Evolutionary conservation across 1,140 invertebrate genomes (phyloP), one percentile per base, ranked within the genome.

Genomic region (Phocides pigmalion): DNA sequence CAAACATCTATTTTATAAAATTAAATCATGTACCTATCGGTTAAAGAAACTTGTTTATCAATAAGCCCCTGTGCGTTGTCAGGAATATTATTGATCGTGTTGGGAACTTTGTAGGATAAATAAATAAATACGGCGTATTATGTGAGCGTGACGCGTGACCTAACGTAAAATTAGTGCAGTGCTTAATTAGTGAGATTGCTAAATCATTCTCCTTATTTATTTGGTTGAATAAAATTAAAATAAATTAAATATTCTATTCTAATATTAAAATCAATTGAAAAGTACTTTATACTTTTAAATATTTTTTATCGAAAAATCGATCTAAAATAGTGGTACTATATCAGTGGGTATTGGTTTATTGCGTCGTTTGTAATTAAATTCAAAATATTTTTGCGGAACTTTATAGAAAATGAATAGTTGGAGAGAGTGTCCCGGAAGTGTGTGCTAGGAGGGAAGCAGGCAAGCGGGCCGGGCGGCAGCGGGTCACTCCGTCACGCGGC

Each of bases 401-500:
- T 37, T 6, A 39, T 47, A 17, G 46, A 51, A 44, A 59, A 39
- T 37, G 32, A 58, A 56, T 63, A 11, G 42, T 61, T n/a, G 44
- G 54, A 50, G 56, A 61, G 56, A 56, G 64, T 53, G 62, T 75
- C 68, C 75, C 75, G 77, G 80, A 82, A 81, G 81, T 73, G 72
- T 73, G 67, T 72, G 73, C 68, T 72, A 84, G 63, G 66, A 81
- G 81, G 76, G 70, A 72, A 70, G 41, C 59, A 63, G 74, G 79
- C 75, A 74, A 77, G 68, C 77, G 67, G 79, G 82, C 75, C 79
- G 78, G 70, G 42, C 66, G 76, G 81, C 79, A 87, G 79, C 86
- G 77, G 87, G 87, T 89, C 87, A 89, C 66, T 86, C 84, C 84
- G 85, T 80, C 84, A 88, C 81, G 82, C 83, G 80, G 82, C 83